Percentiles rank a stretch among this genome's conserved stretches.
Evolutionary conservation across 30 jellyfish, hydroid and myxozoan genomes (phyloP).

Genomic region (Aurelia coerulea): DNA sequence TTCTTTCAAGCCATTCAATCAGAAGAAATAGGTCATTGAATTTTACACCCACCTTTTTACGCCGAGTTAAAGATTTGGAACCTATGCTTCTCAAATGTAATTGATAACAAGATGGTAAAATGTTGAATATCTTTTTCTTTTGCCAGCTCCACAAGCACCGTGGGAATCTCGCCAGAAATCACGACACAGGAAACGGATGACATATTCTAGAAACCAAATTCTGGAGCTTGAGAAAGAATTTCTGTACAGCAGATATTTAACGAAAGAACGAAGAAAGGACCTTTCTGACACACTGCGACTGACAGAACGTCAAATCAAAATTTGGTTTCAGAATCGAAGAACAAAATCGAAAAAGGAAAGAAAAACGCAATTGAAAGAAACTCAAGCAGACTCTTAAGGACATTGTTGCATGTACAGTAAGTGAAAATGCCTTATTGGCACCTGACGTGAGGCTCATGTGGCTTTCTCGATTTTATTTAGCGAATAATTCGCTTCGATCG

Average conservation of each 20-base stretch:
- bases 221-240: constrained; percentile 88
- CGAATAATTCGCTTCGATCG: too few species aligned
- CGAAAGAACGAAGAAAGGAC: constrained; percentile 88
- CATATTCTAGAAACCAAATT: constrained; percentile 84
- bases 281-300: constrained; percentile 75
- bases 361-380: constrained; percentile 20
- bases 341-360: constrained; percentile 82
- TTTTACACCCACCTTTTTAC: too few species aligned
- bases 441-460: too few species aligned
- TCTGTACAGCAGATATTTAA: constrained; percentile 79
- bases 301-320: constrained; percentile 89
- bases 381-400: background rate
- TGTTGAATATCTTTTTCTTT: background rate
- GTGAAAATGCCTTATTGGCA: too few species aligned
- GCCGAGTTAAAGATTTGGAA: too few species aligned
- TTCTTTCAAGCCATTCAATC: too few species aligned
- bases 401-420: background rate
- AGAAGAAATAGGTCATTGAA: too few species aligned
- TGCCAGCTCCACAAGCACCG: constrained; percentile 76
- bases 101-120: too few species aligned
- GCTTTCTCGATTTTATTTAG: too few species aligned
- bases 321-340: constrained; percentile 88
- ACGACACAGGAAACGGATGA: constrained; percentile 89
- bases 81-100: too few species aligned
- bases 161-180: constrained; percentile 89